Conservation (phyloP, 2,113 vertebrate genomes). For the Bombycilla garrulus region DNA sequence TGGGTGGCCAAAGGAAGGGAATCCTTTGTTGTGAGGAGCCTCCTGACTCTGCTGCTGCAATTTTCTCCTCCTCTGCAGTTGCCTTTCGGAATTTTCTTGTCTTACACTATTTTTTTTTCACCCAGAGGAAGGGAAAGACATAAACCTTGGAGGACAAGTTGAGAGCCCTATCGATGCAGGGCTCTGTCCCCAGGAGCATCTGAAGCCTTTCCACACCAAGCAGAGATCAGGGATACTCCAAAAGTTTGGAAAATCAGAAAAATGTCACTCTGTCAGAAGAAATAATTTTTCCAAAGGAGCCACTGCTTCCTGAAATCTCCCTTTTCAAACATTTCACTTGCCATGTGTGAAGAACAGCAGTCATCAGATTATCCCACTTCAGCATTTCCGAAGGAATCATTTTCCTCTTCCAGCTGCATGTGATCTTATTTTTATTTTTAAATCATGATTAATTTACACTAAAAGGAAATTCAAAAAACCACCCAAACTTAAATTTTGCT, state of each 20-base stretch:
- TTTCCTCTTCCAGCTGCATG: not conserved
- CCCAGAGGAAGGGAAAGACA: not conserved
- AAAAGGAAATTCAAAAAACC: slow-evolving; percentile 25
- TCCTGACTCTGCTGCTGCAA: not conserved
- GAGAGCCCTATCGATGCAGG: not conserved
- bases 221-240: not conserved
- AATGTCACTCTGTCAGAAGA: accelerated
- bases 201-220: not conserved
- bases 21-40: not conserved
- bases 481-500: not conserved
- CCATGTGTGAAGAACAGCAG: not conserved
- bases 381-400: not conserved
- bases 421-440: not conserved
- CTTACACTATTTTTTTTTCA: not conserved
- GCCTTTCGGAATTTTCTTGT: not conserved
- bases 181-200: not conserved
- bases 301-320: not conserved
- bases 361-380: not conserved
- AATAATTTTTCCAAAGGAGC: not conserved
- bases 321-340: not conserved
- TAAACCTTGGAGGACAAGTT: not conserved
- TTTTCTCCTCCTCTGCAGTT: not conserved
- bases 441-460: slow-evolving; percentile 43
- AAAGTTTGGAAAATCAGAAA: not conserved
- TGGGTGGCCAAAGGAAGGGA: not conserved